phyloP scores from a whole-genome alignment of 1,140 invertebrate species.

The Gonatopus flavifemur region DNA sequence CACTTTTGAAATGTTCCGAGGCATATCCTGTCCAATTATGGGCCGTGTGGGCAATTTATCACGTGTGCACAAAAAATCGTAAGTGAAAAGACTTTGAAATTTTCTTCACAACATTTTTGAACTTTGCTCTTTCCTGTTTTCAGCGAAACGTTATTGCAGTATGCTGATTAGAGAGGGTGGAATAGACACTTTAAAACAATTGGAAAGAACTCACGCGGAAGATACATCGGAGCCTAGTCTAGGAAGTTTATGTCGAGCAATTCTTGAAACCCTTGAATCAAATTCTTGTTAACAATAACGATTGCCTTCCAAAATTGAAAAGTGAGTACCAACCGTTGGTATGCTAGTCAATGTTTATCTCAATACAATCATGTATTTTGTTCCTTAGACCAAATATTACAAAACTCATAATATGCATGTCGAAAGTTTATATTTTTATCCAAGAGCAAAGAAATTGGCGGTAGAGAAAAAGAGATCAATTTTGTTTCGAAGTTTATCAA shows the following conservation, averaged over 20 bases:
- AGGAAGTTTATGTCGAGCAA: conserved; percentile 51
- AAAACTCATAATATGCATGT: no score
- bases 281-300: conserved; percentile 45
- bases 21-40: conserved; percentile 75
- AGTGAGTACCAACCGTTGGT: conserved; percentile 31
- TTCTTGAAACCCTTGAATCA: conserved; percentile 52
- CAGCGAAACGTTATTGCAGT: conserved; percentile 72
- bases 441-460: no score
- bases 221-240: conserved; percentile 48
- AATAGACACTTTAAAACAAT: conserved; percentile 57
- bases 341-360: conserved; percentile 51
- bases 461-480: no score
- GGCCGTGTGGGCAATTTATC: conserved; percentile 83
- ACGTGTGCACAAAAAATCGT: conserved; percentile 81
- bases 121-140: no score
- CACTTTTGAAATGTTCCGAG: conserved; percentile 64
- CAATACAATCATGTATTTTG: conserved; percentile 27
- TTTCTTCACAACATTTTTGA: no score
- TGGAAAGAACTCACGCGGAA: conserved; percentile 51
- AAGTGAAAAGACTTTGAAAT: no score
- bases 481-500: no score
- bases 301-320: conserved; percentile 28
- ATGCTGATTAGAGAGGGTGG: conserved; percentile 72
- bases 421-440: no score
- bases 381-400: conserved; percentile 33